phyloP scores from a whole-genome alignment of 2,113 vertebrate species.

The Atlantisia rogersi region DNA sequence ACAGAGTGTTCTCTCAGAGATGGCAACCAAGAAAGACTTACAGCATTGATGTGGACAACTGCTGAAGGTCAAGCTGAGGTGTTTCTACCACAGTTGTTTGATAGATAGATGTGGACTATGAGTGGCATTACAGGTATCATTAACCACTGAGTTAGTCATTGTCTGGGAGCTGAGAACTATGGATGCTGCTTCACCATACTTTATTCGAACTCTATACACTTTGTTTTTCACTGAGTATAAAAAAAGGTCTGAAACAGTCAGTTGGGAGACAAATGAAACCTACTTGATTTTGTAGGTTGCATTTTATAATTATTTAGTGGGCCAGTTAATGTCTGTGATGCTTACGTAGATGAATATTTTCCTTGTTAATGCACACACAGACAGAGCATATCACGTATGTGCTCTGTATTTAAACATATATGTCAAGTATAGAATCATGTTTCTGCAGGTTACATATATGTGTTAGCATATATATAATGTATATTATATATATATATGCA shows the following conservation, averaged over 20 bases:
- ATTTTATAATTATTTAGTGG: background rate
- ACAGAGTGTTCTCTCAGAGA: background rate
- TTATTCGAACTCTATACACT: background rate
- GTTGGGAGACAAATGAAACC: background rate
- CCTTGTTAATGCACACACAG: background rate
- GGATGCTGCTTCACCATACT: background rate
- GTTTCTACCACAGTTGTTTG: background rate
- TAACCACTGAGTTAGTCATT: background rate
- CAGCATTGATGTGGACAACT: background rate
- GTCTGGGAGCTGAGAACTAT: background rate
- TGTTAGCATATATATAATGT: too few relatives aligned
- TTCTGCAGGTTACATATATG: background rate
- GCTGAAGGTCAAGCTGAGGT: background rate
- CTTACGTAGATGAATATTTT: background rate
- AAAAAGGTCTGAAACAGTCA: background rate
- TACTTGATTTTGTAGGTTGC: background rate
- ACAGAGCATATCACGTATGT: background rate
- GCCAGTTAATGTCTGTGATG: background rate
- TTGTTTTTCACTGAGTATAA: background rate
- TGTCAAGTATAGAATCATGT: background rate
- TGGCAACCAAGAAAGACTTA: background rate
- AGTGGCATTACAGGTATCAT: background rate
- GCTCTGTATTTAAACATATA: background rate
- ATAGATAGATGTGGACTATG: background rate
- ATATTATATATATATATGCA: too few relatives aligned